Conservation (phyloP, 2,113 vertebrate species). For the Grammomys surdaster region DNA sequence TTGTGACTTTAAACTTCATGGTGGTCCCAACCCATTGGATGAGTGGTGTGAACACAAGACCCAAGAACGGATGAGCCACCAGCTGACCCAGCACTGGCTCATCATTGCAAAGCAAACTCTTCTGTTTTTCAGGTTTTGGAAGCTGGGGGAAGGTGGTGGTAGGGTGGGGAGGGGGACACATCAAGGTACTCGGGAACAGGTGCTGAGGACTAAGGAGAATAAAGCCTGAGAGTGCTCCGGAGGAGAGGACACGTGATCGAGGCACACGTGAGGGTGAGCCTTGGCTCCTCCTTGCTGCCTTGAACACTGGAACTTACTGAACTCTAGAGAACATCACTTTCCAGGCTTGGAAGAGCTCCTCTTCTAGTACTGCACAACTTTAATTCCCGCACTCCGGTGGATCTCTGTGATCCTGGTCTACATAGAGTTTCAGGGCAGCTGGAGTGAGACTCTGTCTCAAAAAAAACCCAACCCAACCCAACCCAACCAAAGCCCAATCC, state of each 20-base stretch:
- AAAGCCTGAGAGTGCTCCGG: not conserved
- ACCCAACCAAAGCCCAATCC: not conserved
- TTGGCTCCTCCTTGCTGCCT: not conserved
- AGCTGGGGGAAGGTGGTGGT: not conserved
- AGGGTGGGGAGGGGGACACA: not conserved
- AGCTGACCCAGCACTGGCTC: not conserved
- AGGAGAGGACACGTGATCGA: not conserved
- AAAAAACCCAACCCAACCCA: not conserved
- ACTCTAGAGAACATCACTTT: not conserved
- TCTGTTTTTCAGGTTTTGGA: not conserved
- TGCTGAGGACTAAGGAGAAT: not conserved
- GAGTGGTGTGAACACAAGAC: not conserved
- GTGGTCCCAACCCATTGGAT: not conserved
- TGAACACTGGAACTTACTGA: not conserved
- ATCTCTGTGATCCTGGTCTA: not conserved
- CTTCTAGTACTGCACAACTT: not conserved
- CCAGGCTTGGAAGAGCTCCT: not conserved
- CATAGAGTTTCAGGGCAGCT: not conserved
- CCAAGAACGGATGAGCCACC: not conserved
- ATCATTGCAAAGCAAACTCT: not conserved
- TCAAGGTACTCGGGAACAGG: not conserved
- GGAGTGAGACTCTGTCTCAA: not conserved
- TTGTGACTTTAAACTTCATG: not conserved
- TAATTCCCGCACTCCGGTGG: not conserved
- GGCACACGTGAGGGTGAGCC: not conserved